Evolutionary conservation across 2,797 vertebrate genomes (phyloP).

Genomic region (Dipus sagitta): DNA sequence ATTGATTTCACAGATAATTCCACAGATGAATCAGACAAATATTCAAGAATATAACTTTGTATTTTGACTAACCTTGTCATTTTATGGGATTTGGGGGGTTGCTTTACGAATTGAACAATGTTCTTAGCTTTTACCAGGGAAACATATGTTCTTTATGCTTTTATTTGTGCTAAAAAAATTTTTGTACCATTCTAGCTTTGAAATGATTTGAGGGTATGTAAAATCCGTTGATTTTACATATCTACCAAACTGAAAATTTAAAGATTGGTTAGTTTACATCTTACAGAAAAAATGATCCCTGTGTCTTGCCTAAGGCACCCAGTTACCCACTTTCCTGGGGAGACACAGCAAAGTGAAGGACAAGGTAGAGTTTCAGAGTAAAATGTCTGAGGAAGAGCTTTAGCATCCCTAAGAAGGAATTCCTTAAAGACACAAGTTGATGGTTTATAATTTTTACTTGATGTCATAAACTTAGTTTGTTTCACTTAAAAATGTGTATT

Average conservation of each 20-base stretch:
- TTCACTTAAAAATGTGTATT: constrained; percentile 10
- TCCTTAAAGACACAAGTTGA: constrained; percentile 13
- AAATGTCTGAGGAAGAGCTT: not conserved
- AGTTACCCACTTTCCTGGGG: not conserved
- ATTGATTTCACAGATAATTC: constrained; percentile 59
- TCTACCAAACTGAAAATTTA: not conserved
- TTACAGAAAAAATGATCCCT: not conserved
- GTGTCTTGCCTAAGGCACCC: not conserved
- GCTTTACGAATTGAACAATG: constrained; percentile 70
- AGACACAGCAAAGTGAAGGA: not conserved
- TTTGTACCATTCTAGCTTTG: constrained; percentile 10
- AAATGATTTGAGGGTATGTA: constrained; percentile 31
- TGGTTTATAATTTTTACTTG: constrained; percentile 1
- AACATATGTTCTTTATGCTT: constrained; percentile 57
- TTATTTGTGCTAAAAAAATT: constrained; percentile 57
- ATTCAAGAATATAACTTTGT: constrained; percentile 39
- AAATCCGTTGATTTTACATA: not conserved
- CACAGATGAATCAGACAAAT: constrained; percentile 51
- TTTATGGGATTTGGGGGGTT: constrained; percentile 13
- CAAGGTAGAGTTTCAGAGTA: not conserved
- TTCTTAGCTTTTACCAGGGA: constrained; percentile 55
- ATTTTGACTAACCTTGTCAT: constrained; percentile 66
- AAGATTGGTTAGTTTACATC: not conserved
- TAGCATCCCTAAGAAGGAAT: not conserved
- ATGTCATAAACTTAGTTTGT: constrained; percentile 17